A percentile compares a stretch with the other conserved stretches of the same genome.
Evolutionary conservation across 2,797 vertebrate genomes (phyloP).

Genomic region (Myotis daubentonii): DNA sequence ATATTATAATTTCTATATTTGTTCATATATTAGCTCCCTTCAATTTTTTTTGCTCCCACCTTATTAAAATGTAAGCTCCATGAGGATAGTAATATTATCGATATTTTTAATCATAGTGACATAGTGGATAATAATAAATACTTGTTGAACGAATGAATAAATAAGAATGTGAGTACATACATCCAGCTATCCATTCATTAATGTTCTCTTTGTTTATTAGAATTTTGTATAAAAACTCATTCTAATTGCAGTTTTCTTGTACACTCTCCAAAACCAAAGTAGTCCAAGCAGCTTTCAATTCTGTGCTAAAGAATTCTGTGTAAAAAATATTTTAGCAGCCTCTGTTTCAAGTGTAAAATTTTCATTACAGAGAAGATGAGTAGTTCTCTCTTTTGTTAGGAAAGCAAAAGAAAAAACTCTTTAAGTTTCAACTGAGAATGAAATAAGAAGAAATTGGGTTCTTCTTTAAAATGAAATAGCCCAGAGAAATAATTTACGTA

Average conservation of each 20-base stretch:
- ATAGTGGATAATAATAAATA: neutral
- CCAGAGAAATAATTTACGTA: neutral
- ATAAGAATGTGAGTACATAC: neutral
- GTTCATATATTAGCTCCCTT: neutral
- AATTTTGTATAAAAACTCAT: neutral
- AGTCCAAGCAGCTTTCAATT: neutral
- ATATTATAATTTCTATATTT: neutral
- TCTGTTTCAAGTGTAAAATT: constrained; percentile 4
- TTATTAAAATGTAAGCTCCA: neutral
- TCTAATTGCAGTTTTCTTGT: constrained; percentile 9
- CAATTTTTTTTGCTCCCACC: neutral
- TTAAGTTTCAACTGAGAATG: neutral
- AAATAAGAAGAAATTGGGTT: neutral
- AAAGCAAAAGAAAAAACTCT: neutral
- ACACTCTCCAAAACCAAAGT: neutral
- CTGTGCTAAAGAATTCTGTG: neutral
- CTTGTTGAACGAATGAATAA: neutral
- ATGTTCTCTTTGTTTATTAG: neutral
- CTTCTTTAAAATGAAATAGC: constrained; percentile 11
- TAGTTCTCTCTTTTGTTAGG: neutral
- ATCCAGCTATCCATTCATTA: neutral
- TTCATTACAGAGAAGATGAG: neutral
- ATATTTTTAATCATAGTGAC: constrained; percentile 21
- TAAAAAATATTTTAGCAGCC: neutral
- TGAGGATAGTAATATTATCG: neutral